Conservation (phyloP, 2,888 invertebrate species). For the Ptilodon capucinus region DNA sequence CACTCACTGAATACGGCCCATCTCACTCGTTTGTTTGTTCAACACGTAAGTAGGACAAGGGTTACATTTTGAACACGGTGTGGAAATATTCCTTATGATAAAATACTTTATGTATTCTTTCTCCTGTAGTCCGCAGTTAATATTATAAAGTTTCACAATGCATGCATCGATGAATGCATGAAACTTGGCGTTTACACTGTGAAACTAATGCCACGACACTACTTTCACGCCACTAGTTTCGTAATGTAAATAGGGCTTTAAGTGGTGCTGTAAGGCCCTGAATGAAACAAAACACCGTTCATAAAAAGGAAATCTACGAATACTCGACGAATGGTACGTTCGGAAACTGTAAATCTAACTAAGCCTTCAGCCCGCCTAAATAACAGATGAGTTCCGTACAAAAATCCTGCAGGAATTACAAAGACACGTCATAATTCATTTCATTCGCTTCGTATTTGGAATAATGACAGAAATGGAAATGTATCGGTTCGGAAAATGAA, state of each 20-base stretch:
- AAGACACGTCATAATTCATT: slow-evolving; percentile 66
- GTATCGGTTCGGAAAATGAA: slow-evolving; percentile 41
- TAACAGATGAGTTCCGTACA: slow-evolving; percentile 67
- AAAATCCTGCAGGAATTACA: slow-evolving; percentile 61
- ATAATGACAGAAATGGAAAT: slow-evolving; percentile 49
- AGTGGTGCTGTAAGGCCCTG: too few species aligned
- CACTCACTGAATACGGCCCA: slow-evolving; percentile 42
- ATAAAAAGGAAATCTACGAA: slow-evolving; percentile 28
- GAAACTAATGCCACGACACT: too few species aligned
- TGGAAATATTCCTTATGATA: too few species aligned
- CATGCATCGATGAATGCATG: too few species aligned
- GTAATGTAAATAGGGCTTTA: too few species aligned
- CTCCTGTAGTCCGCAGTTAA: too few species aligned
- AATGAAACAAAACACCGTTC: not conserved
- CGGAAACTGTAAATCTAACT: slow-evolving; percentile 69
- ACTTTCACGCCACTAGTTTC: too few species aligned
- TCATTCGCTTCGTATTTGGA: slow-evolving; percentile 39
- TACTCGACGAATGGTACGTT: slow-evolving; percentile 37
- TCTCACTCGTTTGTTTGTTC: slow-evolving; percentile 27
- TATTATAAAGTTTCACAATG: too few species aligned
- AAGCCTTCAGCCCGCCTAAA: slow-evolving; percentile 62
- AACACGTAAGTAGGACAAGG: slow-evolving; percentile 11
- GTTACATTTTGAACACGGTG: too few species aligned
- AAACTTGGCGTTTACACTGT: too few species aligned
- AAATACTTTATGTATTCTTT: too few species aligned